Evolutionary conservation across 1,140 invertebrate genomes (phyloP).

Genomic region (Ridgeia piscesae): DNA sequence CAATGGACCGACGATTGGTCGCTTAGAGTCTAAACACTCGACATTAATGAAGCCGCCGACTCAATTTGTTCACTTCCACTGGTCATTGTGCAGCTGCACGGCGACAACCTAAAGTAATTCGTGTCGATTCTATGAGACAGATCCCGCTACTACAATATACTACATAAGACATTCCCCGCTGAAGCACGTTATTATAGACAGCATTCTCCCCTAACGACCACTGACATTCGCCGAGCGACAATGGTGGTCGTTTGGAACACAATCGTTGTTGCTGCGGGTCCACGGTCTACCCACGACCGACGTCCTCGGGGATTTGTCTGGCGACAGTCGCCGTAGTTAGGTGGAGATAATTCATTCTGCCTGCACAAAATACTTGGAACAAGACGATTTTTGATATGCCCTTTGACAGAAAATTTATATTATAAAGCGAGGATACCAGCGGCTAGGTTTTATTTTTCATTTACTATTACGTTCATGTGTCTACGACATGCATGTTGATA

Average conservation of each 20-base stretch:
- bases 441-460: too few species aligned
- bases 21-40: not conserved
- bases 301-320: too few species aligned
- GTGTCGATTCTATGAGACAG: not conserved
- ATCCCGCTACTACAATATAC: not conserved
- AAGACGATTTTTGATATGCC: too few species aligned
- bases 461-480: too few species aligned
- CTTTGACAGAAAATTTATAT: too few species aligned
- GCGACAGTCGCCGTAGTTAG: too few species aligned
- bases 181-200: not conserved
- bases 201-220: not conserved
- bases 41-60: not conserved
- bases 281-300: too few species aligned
- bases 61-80: not conserved
- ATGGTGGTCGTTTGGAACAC: not conserved
- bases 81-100: not conserved
- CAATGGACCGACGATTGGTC: not conserved
- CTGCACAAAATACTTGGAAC: too few species aligned
- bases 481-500: too few species aligned
- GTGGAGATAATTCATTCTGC: too few species aligned
- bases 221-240: not conserved
- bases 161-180: not conserved
- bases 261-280: not conserved
- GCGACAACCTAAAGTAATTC: not conserved
- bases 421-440: too few species aligned